Conservation (phyloP, 2,113 vertebrate species). For the Pomatorhinus ruficollis region DNA sequence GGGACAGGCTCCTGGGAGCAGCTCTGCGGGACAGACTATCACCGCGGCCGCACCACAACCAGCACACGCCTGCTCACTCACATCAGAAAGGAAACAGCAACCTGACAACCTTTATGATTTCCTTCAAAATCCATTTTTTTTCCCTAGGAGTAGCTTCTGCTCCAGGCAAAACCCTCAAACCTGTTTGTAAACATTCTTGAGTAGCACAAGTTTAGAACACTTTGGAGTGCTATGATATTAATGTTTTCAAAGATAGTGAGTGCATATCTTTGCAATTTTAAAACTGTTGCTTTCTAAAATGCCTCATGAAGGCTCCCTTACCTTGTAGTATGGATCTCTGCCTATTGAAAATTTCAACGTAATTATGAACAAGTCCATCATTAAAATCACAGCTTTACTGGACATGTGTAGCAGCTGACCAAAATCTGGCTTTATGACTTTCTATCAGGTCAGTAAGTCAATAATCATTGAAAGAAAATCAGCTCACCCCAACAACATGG, state of each 20-base stretch:
- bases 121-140: neutral
- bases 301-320: neutral
- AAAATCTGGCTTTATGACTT: neutral
- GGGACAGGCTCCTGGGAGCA: neutral
- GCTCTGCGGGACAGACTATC: rapidly evolving
- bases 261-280: neutral
- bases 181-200: neutral
- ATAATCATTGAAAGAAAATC: neutral
- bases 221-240: neutral
- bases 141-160: neutral
- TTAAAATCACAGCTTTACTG: neutral
- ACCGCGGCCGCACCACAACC: rapidly evolving
- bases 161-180: neutral
- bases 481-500: neutral
- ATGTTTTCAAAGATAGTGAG: neutral
- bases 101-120: neutral
- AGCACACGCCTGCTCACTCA: rapidly evolving
- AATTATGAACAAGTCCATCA: neutral
- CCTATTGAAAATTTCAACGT: neutral
- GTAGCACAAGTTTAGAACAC: neutral
- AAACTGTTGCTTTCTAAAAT: neutral
- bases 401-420: neutral
- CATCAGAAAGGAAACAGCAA: neutral
- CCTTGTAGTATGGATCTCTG: neutral
- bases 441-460: neutral